Conservation (phyloP, 2,113 vertebrate genomes). For the Puma concolor region DNA sequence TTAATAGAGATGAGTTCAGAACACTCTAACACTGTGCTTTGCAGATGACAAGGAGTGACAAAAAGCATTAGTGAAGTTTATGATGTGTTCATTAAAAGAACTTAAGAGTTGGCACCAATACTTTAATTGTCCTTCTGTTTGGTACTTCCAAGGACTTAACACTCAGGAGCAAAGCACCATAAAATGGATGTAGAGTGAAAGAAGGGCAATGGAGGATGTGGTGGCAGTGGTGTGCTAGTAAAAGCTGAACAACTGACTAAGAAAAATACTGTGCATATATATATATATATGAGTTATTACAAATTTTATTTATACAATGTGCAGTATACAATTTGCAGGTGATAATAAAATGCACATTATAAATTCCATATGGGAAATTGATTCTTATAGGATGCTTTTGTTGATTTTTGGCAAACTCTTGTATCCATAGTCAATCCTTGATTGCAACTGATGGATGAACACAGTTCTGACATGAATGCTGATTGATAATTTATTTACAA, state of each 20-base stretch:
- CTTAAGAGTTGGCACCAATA: neutral
- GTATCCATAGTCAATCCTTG: neutral
- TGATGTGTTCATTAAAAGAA: neutral
- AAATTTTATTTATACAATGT: neutral
- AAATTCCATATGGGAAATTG: neutral
- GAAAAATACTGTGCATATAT: neutral
- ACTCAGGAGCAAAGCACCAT: neutral
- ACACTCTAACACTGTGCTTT: neutral
- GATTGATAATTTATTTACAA: constrained; percentile 23
- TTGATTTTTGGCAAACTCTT: neutral
- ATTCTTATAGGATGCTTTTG: neutral
- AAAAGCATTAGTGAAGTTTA: neutral
- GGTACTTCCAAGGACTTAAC: neutral
- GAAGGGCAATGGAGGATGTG: neutral
- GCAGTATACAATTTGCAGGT: neutral
- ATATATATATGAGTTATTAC: neutral
- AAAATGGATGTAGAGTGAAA: neutral
- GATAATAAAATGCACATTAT: neutral
- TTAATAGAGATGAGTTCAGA: neutral
- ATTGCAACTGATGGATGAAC: neutral
- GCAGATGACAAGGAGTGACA: neutral
- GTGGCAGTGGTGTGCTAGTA: neutral
- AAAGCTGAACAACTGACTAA: neutral
- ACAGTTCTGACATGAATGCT: neutral
- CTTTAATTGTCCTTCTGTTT: neutral